Conservation (phyloP, 2,113 vertebrate genomes). For the Myrmecophaga tridactyla region DNA sequence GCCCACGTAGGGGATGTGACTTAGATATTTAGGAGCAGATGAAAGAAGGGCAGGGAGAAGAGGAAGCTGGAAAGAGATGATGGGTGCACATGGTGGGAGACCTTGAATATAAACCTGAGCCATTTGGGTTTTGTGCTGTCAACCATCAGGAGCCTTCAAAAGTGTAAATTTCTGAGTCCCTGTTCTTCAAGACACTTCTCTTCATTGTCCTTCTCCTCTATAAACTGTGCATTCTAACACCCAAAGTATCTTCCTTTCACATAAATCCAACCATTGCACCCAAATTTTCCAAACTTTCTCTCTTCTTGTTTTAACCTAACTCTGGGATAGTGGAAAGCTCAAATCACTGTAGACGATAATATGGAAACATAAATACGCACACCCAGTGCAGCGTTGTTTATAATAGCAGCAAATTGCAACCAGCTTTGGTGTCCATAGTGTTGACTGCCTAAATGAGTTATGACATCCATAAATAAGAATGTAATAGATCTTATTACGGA, state of each 20-base stretch:
- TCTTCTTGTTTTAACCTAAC: background rate
- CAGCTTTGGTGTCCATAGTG: background rate
- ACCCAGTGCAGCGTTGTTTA: background rate
- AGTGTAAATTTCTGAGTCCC: background rate
- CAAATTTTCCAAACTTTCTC: background rate
- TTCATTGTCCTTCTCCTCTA: background rate
- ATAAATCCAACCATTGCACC: background rate
- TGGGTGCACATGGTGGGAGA: background rate
- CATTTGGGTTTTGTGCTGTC: background rate
- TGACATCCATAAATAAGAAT: background rate
- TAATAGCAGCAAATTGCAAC: background rate
- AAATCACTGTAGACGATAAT: background rate
- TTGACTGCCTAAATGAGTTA: background rate
- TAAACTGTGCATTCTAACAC: background rate
- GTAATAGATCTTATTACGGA: background rate
- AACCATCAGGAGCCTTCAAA: background rate
- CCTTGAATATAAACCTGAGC: background rate
- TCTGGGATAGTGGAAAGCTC: background rate
- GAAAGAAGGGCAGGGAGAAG: background rate
- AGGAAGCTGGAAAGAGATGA: background rate
- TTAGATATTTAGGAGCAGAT: background rate
- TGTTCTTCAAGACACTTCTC: background rate
- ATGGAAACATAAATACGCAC: background rate
- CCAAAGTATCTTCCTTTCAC: background rate
- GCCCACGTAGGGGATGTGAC: rapidly evolving